A percentile compares a stretch with the other conserved stretches of the same genome.
Conservation (phyloP, 2,888 invertebrate species). For the Acanthosoma haemorrhoidale region DNA sequence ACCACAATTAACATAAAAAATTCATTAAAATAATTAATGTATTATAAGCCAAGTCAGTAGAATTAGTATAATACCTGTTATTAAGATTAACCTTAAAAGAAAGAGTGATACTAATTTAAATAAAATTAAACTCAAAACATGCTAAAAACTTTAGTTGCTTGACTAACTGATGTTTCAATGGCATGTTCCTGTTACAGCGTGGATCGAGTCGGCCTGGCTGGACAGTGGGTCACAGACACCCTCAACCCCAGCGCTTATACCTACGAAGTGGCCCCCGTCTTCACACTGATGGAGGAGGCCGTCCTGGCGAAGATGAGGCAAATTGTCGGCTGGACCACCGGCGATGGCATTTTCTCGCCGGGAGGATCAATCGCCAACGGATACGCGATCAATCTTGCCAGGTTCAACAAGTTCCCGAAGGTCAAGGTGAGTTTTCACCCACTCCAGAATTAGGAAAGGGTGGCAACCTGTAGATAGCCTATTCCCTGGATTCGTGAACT, state of each 20-base stretch:
- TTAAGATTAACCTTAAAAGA: too few relatives aligned
- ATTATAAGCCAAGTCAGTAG: too few relatives aligned
- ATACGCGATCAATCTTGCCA: constrained; percentile 82
- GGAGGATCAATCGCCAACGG: constrained; percentile 88
- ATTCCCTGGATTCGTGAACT: too few relatives aligned
- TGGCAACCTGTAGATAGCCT: too few relatives aligned
- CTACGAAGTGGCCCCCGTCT: constrained; percentile 76
- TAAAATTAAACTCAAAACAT: too few relatives aligned
- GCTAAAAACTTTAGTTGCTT: too few relatives aligned
- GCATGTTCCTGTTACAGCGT: constrained; percentile 48
- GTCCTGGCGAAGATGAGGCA: constrained; percentile 72
- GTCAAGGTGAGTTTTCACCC: constrained; percentile 69
- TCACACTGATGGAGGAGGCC: constrained; percentile 79
- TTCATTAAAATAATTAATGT: too few relatives aligned
- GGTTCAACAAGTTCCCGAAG: constrained; percentile 65
- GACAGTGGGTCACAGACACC: constrained; percentile 80
- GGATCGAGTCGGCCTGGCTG: constrained; percentile 77
- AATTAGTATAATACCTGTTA: too few relatives aligned
- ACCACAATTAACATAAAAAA: too few relatives aligned
- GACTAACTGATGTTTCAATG: too few relatives aligned
- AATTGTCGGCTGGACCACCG: constrained; percentile 68
- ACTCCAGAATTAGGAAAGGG: too few relatives aligned
- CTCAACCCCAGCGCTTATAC: constrained; percentile 83
- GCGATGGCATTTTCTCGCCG: constrained; percentile 84
- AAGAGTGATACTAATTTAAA: too few relatives aligned